A percentile compares a stretch with the other conserved stretches of the same genome.
Conservation (phyloP, 2,113 vertebrate species). For the Malurus cyaneus region DNA sequence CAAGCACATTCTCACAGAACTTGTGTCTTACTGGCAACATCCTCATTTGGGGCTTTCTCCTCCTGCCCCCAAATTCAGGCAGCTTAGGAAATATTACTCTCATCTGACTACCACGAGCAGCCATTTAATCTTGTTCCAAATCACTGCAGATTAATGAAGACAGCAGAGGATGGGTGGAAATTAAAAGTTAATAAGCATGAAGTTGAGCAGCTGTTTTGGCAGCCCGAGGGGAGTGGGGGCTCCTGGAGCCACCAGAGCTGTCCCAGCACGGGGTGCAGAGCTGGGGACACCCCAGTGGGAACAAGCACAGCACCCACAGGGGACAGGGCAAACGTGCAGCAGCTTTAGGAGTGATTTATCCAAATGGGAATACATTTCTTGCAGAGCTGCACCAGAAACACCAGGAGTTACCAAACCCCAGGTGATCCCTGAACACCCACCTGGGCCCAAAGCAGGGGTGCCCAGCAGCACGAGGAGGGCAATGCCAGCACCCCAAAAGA, state of each 20-base stretch:
- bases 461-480: not conserved
- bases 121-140: conserved; percentile 16
- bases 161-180: conserved; percentile 34
- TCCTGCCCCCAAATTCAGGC: not conserved
- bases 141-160: conserved; percentile 47
- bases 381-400: not conserved
- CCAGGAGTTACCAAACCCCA: not conserved
- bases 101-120: not conserved
- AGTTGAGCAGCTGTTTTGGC: conserved; percentile 28
- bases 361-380: not conserved
- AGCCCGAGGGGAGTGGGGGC: not conserved
- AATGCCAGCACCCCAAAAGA: not conserved
- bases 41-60: not conserved
- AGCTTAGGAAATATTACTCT: not conserved
- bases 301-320: fast-evolving
- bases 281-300: not conserved
- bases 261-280: not conserved
- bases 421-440: not conserved
- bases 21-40: not conserved
- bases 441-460: not conserved
- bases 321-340: not conserved
- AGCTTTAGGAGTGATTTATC: not conserved
- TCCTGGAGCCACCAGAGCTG: not conserved
- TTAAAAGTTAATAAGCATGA: conserved; percentile 26
- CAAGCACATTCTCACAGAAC: not conserved